Conservation (phyloP, 35 echinoderm and acorn worm genomes). For the Chiridota heheva region DNA sequence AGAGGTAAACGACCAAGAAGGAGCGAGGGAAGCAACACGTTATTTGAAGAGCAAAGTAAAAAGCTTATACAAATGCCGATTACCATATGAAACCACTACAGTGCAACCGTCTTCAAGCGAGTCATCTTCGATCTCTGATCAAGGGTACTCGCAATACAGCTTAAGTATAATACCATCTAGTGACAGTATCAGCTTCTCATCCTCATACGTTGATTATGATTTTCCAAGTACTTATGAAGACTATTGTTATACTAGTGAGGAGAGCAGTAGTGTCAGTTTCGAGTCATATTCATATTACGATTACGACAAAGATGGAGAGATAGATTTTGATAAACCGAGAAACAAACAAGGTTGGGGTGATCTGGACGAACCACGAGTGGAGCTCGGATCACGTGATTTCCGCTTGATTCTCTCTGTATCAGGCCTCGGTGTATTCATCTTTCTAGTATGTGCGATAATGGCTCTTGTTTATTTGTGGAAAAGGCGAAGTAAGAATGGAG, state of each 20-base stretch:
- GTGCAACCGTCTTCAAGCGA: background rate
- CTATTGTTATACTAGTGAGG: background rate
- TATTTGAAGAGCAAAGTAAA: background rate
- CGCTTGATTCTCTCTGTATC: no score
- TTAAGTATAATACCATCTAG: background rate
- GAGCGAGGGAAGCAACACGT: slow-evolving; percentile 2
- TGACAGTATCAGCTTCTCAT: background rate
- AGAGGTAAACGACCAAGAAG: slow-evolving; percentile 29
- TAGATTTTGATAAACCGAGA: slow-evolving; percentile 4
- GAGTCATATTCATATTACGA: slow-evolving; percentile 37
- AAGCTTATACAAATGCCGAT: slow-evolving; percentile 7
- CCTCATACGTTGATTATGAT: background rate
- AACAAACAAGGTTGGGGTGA: no score
- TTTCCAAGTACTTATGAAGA: background rate
- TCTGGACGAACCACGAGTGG: no score
- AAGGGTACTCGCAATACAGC: slow-evolving; percentile 21
- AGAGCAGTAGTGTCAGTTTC: no score
- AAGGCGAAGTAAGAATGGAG: no score
- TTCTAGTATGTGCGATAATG: no score
- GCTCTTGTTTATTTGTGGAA: no score
- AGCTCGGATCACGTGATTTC: no score
- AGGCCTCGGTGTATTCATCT: no score
- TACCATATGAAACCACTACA: slow-evolving; percentile 7
- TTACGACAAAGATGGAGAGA: background rate
- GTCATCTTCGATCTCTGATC: slow-evolving; percentile 1